Evolutionary conservation across 1,140 invertebrate genomes (phyloP).

Genomic region (Andricus grossulariae): DNA sequence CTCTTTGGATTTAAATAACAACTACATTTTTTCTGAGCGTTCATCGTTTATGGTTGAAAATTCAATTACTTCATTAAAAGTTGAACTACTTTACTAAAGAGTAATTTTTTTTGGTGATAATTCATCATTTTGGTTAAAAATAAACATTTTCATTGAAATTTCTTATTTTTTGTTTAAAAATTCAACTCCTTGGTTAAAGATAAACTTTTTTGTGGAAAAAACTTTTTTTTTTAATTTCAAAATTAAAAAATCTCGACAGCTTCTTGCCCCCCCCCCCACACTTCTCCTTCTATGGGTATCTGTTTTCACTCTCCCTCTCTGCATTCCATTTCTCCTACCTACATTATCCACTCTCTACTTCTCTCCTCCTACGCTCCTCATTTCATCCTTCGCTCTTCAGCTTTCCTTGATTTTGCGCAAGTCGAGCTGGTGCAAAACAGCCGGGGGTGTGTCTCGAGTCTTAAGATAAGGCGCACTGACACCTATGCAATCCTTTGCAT

Average conservation of each 20-base stretch:
- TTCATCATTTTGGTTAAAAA: too few relatives aligned
- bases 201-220: too few relatives aligned
- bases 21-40: too few relatives aligned
- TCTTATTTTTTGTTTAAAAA: too few relatives aligned
- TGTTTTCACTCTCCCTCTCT: constrained; percentile 38
- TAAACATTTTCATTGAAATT: too few relatives aligned
- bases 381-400: constrained; percentile 3
- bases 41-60: too few relatives aligned
- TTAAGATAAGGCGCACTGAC: constrained; percentile 55
- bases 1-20: too few relatives aligned
- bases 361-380: constrained; percentile 22
- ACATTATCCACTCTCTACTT: constrained; percentile 1
- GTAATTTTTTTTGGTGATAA: too few relatives aligned
- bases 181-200: too few relatives aligned
- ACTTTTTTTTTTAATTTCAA: too few relatives aligned
- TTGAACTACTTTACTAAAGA: too few relatives aligned
- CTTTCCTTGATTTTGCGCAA: constrained; percentile 24
- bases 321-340: constrained; percentile 11
- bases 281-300: not conserved
- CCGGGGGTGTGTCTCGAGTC: constrained; percentile 58
- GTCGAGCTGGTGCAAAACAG: constrained; percentile 17
- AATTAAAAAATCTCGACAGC: not conserved
- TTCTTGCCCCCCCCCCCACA: not conserved
- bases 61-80: too few relatives aligned
- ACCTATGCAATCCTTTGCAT: constrained; percentile 42